These are phyloP conservation scores for Epinephelus lanceolatus DNA, from an alignment of 2,113 vertebrate species.

Conservation along the genomic window DNA sequence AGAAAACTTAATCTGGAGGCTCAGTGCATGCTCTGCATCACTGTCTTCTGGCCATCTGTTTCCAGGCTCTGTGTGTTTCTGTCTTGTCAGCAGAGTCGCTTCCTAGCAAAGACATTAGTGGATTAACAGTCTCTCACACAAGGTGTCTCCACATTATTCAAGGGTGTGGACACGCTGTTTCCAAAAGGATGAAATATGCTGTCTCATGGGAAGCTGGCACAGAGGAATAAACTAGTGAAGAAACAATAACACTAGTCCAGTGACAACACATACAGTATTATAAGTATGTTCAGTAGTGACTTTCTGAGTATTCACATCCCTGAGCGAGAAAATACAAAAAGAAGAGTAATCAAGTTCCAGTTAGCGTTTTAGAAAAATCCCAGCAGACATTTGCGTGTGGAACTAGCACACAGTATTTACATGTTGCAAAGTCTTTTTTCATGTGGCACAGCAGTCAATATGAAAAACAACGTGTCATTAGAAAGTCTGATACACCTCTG, in stretches of 20 bases:
- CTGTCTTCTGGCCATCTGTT: slow-evolving; percentile 69
- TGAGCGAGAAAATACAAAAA: neutral
- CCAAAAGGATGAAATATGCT: slow-evolving; percentile 25
- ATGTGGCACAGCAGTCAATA: neutral
- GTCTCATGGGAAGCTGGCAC: slow-evolving; percentile 1
- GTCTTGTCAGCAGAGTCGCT: slow-evolving; percentile 70
- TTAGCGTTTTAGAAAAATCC: neutral
- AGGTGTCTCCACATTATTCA: slow-evolving; percentile 70
- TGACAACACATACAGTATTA: neutral
- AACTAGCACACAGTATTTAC: neutral
- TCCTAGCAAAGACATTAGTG: slow-evolving; percentile 69
- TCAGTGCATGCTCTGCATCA: slow-evolving; percentile 50
- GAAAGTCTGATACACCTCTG: neutral
- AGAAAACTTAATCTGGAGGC: slow-evolving; percentile 50
- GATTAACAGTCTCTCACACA: slow-evolving; percentile 69
- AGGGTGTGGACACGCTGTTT: slow-evolving; percentile 67
- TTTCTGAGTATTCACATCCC: neutral
- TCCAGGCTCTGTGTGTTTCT: slow-evolving; percentile 56
- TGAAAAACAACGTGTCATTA: slow-evolving; percentile 5
- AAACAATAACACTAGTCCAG: neutral
- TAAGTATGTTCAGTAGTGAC: neutral
- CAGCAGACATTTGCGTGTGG: slow-evolving; percentile 13
- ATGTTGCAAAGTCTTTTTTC: slow-evolving; percentile 13
- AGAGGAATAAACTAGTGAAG: neutral
- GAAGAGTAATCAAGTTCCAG: too few relatives aligned